These are phyloP conservation scores for Mnemiopsis leidyi DNA, from an alignment of 37 sponge, comb jelly and placozoan genomes.

Conservation along the genomic window DNA sequence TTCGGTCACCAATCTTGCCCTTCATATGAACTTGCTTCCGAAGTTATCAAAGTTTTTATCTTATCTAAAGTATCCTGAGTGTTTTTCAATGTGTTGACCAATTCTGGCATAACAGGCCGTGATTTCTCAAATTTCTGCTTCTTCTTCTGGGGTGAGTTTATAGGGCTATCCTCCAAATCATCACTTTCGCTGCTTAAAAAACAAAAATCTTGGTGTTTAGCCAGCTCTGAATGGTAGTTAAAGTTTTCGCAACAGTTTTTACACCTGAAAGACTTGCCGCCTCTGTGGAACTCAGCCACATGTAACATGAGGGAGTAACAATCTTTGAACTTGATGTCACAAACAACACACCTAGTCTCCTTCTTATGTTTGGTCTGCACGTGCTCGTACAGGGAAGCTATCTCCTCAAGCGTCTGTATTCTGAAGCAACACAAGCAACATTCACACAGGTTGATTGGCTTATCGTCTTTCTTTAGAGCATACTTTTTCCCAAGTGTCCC, in stretches of 20 bases:
- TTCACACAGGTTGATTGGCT: conserved; percentile 38
- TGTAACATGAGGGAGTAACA: conserved; percentile 44
- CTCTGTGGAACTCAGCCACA: conserved; percentile 56
- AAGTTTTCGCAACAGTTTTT: neutral
- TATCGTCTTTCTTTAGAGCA: neutral
- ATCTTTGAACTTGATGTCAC: neutral
- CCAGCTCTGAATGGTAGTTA: neutral
- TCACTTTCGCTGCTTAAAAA: neutral
- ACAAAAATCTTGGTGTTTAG: neutral
- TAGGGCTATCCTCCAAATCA: neutral
- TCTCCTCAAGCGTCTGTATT: conserved; percentile 5
- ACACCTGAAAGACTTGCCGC: neutral
- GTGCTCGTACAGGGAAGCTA: conserved; percentile 36
- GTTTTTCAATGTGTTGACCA: conserved; percentile 25
- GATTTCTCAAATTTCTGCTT: neutral
- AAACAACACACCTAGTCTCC: neutral
- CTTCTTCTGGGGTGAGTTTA: neutral
- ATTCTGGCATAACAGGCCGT: neutral
- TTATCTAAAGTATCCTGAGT: conserved; percentile 20
- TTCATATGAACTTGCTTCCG: neutral
- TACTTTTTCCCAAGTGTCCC: neutral
- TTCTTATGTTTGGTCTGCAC: neutral
- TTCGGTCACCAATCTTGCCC: no score
- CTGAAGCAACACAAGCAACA: conserved; percentile 60
- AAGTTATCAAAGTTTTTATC: neutral